Base-by-base conservation (phyloP, 2,797 vertebrate species). In the Pantherophis vulpinus region DNA sequence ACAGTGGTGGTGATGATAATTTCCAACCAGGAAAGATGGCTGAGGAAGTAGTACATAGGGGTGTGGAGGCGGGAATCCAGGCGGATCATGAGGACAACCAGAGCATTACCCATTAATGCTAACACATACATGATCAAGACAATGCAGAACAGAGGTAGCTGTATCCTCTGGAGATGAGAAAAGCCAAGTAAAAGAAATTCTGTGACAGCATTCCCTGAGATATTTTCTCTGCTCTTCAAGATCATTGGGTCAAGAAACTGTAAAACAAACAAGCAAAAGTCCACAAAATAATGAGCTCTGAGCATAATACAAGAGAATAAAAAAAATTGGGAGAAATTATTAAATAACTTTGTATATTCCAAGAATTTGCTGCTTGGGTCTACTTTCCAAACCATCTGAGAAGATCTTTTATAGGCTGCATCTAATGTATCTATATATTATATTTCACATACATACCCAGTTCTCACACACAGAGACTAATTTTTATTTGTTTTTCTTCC, bases 131-230 rank as follows among this genome's bases (percentile, higher is more conserved):
- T 90, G 56, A 86, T 29, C 16, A 97, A 88, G 42, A 97, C 96
- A 27, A 95, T 25, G 59, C 91, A 6, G 83, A 96, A 97, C 3
- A 97, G 66, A 9, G 95, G 32, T 54, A 93, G 23, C 86, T 95
- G 94, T 13, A 93, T 86, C 63, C 88, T 16, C 4, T 91, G 93
- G 27, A 94, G 92, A 13, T 92, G 90, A 54, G 95, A 95, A 37
- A 96, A 93, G 51, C 96, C 94, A 58, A 96, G 89, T 1, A 97
- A 95, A n/a, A 92, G 74, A 91, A 97, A 96, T 74, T 95, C 95
- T 91, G 92, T 70, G 79, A 86, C 90, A 4, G 25, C 25, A 60
- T 29, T 61, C 61, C 9, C 25, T 14, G 90, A 91, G 27, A 87
- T 51, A 61, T 91, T 91, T 61, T 63, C 79, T 86, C 54, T 86